Evolutionary conservation across 2,113 vertebrate species (phyloP).

Genomic region (Zonotrichia leucophrys): DNA sequence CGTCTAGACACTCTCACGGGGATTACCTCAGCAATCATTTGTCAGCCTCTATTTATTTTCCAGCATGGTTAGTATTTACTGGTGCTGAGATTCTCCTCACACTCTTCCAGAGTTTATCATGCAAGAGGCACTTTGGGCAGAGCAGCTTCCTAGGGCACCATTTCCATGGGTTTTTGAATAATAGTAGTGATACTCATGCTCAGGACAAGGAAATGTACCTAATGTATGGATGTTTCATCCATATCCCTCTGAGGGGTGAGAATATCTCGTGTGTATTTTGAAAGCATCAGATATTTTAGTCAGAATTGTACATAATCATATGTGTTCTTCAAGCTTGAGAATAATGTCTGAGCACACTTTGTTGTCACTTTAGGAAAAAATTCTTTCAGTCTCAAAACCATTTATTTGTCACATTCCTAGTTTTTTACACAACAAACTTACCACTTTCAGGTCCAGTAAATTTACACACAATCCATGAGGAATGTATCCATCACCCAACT

Average conservation of each 20-base stretch:
- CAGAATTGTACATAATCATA: neutral
- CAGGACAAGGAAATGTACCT: neutral
- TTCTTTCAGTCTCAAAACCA: neutral
- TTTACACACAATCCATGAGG: neutral
- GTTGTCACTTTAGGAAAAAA: neutral
- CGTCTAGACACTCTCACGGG: conserved; percentile 55
- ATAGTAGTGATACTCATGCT: neutral
- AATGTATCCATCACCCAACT: neutral
- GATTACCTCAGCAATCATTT: conserved; percentile 58
- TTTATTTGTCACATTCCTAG: neutral
- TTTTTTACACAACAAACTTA: neutral
- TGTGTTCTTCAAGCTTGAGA: neutral
- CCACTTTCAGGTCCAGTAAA: neutral
- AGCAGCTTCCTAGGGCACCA: neutral
- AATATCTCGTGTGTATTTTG: neutral
- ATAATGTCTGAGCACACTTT: neutral
- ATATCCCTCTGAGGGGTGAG: neutral
- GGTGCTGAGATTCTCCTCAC: conserved; percentile 4
- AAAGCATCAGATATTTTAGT: neutral
- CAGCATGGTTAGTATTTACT: conserved; percentile 43
- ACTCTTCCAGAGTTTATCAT: neutral
- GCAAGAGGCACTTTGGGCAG: neutral
- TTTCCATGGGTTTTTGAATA: neutral
- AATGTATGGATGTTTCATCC: neutral
- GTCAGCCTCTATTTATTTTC: conserved; percentile 64